Base-by-base conservation (phyloP, 2,113 vertebrate genomes). In the Mohoua ochrocephala region DNA sequence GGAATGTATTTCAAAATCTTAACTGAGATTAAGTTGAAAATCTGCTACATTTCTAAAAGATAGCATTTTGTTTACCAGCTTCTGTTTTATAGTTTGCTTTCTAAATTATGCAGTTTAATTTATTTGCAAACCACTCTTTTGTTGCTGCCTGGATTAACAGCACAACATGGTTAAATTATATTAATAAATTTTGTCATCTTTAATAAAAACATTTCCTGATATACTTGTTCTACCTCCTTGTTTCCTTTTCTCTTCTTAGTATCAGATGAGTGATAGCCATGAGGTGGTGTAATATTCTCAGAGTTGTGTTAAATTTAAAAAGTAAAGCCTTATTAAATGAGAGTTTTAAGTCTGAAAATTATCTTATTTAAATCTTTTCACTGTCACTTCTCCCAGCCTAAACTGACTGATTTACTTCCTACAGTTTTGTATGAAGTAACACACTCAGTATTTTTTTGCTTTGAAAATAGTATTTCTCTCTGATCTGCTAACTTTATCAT, bases 191-290 rank as follows among this genome's bases (percentile, higher is more conserved):
- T 96, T 97, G 93, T 95, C 93, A 90, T 93, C 80, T 97, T 87
- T 96, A 98, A 97, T 98, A 97, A 98, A 98, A 73, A n/a, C 70
- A 82, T 96, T 97, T 96, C 95, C 92, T 92, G 89, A 91, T 95
- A 54, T 0, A 33, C 42, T 85, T 84, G 69, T 94, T 87, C 76
- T 91, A 67, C 95, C 93, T 90, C 86, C 92, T 86, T 80, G 24
- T 81, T 95, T 88, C 54, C 67, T 89, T 95, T 86, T 91, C 23
- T 82, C 37, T 87, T 88, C 37, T 79, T 30, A 1, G 24, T 31
- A 30, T 75, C 75, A 90, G 59, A 91, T 95, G 56, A 84, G 44
- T 19, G 1, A 80, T 76, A 68, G 45, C 59, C 65, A 49, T 7
- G 54, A 59, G 18, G 52, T 68, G 44, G 12, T 41, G 21, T 63